Evolutionary conservation across 2,888 invertebrate species (phyloP).

Genomic region (Orchesellides sinensis): DNA sequence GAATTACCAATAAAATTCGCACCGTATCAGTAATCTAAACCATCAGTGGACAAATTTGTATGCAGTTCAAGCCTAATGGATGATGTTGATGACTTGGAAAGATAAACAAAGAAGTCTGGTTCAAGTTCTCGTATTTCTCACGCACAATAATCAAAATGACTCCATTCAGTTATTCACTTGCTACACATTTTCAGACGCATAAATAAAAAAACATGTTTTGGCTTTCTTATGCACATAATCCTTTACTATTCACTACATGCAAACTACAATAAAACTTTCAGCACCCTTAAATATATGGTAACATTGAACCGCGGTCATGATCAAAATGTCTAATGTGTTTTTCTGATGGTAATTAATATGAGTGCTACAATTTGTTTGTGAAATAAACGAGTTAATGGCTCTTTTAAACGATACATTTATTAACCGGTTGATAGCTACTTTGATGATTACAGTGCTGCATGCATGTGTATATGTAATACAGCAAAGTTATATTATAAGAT

Average conservation of each 20-base stretch:
- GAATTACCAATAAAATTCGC: constrained; percentile 24
- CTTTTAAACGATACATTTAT: constrained; percentile 35
- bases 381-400: constrained; percentile 49
- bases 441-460: too few species aligned
- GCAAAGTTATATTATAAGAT: too few species aligned
- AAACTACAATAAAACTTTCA: neutral
- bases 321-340: constrained; percentile 46
- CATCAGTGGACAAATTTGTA: constrained; percentile 26
- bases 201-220: neutral
- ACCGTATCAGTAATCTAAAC: constrained; percentile 6
- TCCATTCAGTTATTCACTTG: neutral
- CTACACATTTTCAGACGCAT: neutral
- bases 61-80: constrained; percentile 22
- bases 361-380: constrained; percentile 52
- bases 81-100: neutral
- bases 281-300: constrained; percentile 4
- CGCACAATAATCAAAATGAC: too few species aligned
- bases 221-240: neutral
- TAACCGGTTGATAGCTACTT: constrained; percentile 35
- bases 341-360: constrained; percentile 40
- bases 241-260: constrained; percentile 9
- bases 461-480: too few species aligned
- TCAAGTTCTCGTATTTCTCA: constrained; percentile 53
- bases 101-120: constrained; percentile 41
- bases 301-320: constrained; percentile 45